Base-by-base conservation (phyloP, 2,797 vertebrate species). In the Petrocephalus sullivani region DNA sequence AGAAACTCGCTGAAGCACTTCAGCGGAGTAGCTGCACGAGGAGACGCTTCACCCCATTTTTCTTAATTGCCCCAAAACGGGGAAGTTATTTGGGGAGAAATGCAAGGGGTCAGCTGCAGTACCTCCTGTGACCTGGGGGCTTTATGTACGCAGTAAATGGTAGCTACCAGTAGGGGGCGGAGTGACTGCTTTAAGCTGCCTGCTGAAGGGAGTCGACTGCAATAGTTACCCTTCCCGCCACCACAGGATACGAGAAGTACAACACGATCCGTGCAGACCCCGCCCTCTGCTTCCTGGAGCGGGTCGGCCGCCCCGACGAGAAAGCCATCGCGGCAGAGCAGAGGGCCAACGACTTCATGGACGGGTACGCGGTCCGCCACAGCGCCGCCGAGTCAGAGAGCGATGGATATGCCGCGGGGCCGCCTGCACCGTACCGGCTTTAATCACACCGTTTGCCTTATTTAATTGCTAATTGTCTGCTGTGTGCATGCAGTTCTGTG, bases 321-420 rank as follows among this genome's bases (percentile, higher is more conserved):
- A 99, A 99, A 93, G 98, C 98, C 87, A 98, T 99, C 23, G 98
- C 98, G 88, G 98, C 98, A 0, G 98, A 99, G 86, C 98, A 99
- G 94, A 97, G 98, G 94, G 97, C 97, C 90, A 99, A 98, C 89
- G 98, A 99, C 94, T 99, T 96, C 89, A 98, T 99, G 91, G 97
- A 99, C 91, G 98, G 98, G 98, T 99, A 94, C 19, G 97, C 91
- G 49, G n/a, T 10, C 46, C 49, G 10, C 41, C 21, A 2, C 8
- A 1, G 58, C 60, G 21, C 58, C 21, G 60, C 60, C 10, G 61
- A 12, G 23, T 64, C 71, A n/a, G 71, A 33, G 7, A 41, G 78
- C 8, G 16, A 53, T 54, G 51, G 21, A 54, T 2, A 53, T 10
- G 5, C 51, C 1, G n/a, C 10, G 51, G 78, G 41, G 0, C 37